These are phyloP conservation scores for Thunnus thynnus DNA, from an alignment of 2,113 vertebrate species.

Conservation along the genomic window DNA sequence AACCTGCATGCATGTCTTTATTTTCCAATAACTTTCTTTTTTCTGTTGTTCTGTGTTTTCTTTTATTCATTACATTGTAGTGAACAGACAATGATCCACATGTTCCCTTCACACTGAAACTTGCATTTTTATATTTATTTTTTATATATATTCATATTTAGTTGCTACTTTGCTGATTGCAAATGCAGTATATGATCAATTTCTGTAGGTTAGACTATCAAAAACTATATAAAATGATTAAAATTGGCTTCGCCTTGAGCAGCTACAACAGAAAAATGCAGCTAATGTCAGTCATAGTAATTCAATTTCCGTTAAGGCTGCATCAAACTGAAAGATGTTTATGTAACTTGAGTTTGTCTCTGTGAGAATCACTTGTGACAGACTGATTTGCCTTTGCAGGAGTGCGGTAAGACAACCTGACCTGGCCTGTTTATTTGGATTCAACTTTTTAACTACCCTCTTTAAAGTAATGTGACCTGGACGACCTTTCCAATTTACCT, in stretches of 20 bases:
- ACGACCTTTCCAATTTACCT: conserved; percentile 2
- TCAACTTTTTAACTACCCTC: background rate
- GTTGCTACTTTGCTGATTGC: background rate
- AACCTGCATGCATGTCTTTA: conserved; percentile 2
- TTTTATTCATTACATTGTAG: background rate
- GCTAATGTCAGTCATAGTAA: too few relatives aligned
- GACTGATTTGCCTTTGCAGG: conserved; percentile 14
- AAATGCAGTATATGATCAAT: background rate
- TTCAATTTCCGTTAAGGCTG: background rate
- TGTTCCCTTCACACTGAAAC: background rate
- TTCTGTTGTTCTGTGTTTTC: background rate
- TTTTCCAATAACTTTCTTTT: conserved; percentile 9
- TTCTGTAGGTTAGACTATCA: too few relatives aligned
- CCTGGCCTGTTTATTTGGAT: conserved; percentile 16
- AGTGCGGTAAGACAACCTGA: conserved; percentile 20
- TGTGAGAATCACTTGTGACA: background rate
- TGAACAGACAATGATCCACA: too few relatives aligned
- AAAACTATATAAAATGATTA: too few relatives aligned
- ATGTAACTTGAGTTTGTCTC: conserved; percentile 8
- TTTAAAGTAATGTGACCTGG: conserved; percentile 4
- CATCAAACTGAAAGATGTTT: conserved; percentile 50
- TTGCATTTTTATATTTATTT: background rate
- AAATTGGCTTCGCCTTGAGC: too few relatives aligned
- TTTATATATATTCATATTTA: background rate
- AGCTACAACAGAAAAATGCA: too few relatives aligned